A percentile compares a stretch with the other conserved stretches of the same genome.
phyloP scores from a whole-genome alignment of 2,888 invertebrate species.

The Orthosia gracilis region DNA sequence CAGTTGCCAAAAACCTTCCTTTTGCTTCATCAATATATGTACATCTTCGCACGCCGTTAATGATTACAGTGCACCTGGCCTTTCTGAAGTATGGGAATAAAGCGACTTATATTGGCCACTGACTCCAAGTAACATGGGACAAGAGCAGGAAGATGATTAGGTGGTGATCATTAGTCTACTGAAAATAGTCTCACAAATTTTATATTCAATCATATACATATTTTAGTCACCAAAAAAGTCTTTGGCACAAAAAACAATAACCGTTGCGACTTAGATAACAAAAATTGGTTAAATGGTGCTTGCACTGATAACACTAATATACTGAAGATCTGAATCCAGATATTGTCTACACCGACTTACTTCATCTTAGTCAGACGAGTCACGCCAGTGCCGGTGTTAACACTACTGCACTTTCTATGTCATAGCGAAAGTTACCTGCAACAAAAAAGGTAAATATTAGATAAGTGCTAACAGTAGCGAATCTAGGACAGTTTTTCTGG shows the following conservation, averaged over 20 bases:
- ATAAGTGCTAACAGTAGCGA: not conserved
- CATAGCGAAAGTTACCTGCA: constrained; percentile 77
- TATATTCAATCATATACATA: too few species aligned
- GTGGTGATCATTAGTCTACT: not conserved
- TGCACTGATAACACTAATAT: not conserved
- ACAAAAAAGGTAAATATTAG: constrained; percentile 65
- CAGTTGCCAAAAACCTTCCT: too few species aligned
- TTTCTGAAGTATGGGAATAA: too few species aligned
- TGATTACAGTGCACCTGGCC: too few species aligned
- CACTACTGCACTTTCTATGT: constrained; percentile 18
- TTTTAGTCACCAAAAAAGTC: too few species aligned
- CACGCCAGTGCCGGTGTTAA: constrained; percentile 3
- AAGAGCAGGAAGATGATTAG: too few species aligned
- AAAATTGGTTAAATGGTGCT: not conserved
- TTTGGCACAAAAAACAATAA: not conserved
- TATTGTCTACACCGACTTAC: constrained; percentile 5
- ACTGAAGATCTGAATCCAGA: not conserved
- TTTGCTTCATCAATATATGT: too few species aligned
- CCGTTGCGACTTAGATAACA: too few species aligned
- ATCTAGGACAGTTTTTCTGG: not conserved
- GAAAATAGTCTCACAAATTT: not conserved
- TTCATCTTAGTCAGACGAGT: constrained; percentile 1
- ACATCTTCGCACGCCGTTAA: too few species aligned
- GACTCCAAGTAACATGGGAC: too few species aligned
- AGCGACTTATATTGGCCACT: not conserved